Conservation (phyloP, 1,140 invertebrate species). For the Drosophila santomea region DNA sequence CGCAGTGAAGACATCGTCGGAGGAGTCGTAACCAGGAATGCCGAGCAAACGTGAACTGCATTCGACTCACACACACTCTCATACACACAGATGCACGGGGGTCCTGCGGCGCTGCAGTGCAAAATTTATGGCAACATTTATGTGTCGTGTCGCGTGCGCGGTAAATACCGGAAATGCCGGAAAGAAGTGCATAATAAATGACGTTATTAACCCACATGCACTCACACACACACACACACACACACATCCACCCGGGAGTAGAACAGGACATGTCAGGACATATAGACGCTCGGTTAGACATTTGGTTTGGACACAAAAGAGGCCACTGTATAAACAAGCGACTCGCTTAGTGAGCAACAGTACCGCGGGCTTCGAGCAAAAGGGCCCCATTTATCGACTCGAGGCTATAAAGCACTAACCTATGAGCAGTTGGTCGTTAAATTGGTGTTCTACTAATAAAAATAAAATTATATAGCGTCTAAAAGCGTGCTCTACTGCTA, state of each 20-base stretch:
- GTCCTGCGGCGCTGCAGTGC: slow-evolving; percentile 63
- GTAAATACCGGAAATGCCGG: slow-evolving; percentile 83
- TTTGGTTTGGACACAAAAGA: slow-evolving; percentile 30
- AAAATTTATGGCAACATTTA: slow-evolving; percentile 83
- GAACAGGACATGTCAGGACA: slow-evolving; percentile 40
- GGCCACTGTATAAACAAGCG: slow-evolving; percentile 39
- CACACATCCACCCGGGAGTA: slow-evolving; percentile 24
- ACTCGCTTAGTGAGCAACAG: slow-evolving; percentile 3
- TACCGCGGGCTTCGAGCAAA: slow-evolving; percentile 2
- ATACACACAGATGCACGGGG: not conserved
- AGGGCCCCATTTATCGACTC: slow-evolving; percentile 24
- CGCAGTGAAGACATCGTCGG: slow-evolving; percentile 63
- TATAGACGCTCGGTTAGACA: slow-evolving; percentile 22
- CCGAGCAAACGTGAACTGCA: slow-evolving; percentile 66
- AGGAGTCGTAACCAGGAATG: slow-evolving; percentile 56
- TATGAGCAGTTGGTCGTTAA: slow-evolving; percentile 14
- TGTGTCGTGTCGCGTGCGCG: slow-evolving; percentile 83
- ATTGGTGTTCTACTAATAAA: not conserved
- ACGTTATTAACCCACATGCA: slow-evolving; percentile 82
- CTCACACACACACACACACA: slow-evolving; percentile 20
- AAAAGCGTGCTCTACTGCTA: no score
- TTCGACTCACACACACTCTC: slow-evolving; percentile 21
- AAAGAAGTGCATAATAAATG: slow-evolving; percentile 84
- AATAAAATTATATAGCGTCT: not conserved
- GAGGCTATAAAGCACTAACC: slow-evolving; percentile 4